Conservation (phyloP, 2,888 invertebrate genomes). For the Macropis europaea region DNA sequence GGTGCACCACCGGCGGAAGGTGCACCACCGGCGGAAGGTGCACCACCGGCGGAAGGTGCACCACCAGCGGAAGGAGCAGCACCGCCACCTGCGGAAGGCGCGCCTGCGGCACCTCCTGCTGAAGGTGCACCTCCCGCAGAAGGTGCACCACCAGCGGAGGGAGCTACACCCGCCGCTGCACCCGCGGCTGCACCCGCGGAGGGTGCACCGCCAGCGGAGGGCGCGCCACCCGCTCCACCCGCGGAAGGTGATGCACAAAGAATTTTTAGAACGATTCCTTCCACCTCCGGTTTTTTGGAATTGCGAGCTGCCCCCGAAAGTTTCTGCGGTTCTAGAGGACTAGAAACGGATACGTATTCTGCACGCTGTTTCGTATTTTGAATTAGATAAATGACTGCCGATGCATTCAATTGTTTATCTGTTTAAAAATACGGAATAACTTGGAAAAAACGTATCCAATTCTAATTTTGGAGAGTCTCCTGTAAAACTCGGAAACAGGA, state of each 20-base stretch:
- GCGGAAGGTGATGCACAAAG: constrained; percentile 63
- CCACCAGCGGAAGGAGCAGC: constrained; percentile 59
- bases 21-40: constrained; percentile 59
- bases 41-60: constrained; percentile 76
- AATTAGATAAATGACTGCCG: too few relatives aligned
- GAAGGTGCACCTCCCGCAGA: constrained; percentile 72
- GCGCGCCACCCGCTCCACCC: constrained; percentile 68
- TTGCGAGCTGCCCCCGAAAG: too few relatives aligned
- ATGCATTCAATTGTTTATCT: too few relatives aligned
- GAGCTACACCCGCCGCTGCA: too few relatives aligned
- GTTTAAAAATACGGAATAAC: too few relatives aligned
- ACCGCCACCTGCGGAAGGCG: constrained; percentile 70
- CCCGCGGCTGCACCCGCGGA: constrained; percentile 55
- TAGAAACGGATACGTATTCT: too few relatives aligned
- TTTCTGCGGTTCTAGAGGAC: too few relatives aligned
- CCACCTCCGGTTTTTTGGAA: too few relatives aligned
- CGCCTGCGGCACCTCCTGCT: constrained; percentile 68
- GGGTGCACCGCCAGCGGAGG: constrained; percentile 75
- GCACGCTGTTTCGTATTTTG: too few relatives aligned
- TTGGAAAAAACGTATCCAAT: too few relatives aligned
- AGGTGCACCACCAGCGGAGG: constrained; percentile 64
- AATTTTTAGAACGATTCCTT: neutral
- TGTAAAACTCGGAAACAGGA: too few relatives aligned
- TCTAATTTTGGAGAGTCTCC: too few relatives aligned
- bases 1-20: constrained; percentile 73